Conservation (phyloP, 1,140 invertebrate genomes). For the Araneus ventricosus region DNA sequence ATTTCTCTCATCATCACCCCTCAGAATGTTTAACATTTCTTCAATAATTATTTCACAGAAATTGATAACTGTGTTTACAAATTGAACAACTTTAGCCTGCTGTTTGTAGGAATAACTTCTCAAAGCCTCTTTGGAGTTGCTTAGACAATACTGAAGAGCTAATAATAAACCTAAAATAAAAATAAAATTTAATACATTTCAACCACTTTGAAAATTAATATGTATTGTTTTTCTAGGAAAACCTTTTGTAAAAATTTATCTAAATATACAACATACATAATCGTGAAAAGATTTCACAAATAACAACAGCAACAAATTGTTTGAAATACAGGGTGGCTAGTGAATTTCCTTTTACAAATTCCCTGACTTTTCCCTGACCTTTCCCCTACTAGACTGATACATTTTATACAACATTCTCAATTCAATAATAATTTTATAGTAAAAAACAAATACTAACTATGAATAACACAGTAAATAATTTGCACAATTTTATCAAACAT, state of each 20-base stretch:
- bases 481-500: too few relatives aligned
- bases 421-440: too few relatives aligned
- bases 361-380: too few relatives aligned
- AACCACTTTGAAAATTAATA: not conserved
- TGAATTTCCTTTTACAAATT: too few relatives aligned
- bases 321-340: too few relatives aligned
- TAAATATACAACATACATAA: not conserved
- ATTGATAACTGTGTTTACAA: not conserved
- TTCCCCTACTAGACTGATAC: too few relatives aligned
- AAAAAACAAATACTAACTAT: too few relatives aligned
- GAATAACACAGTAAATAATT: too few relatives aligned
- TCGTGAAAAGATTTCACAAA: too few relatives aligned
- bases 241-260: not conserved
- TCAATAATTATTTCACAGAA: constrained; percentile 19
- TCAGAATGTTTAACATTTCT: constrained; percentile 26
- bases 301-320: too few relatives aligned
- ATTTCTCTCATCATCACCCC: constrained; percentile 49
- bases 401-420: too few relatives aligned
- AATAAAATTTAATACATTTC: too few relatives aligned
- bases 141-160: constrained; percentile 60
- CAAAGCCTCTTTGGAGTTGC: not conserved
- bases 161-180: constrained; percentile 54
- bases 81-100: not conserved
- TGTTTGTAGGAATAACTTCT: not conserved
- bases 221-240: not conserved